Evolutionary conservation across 2,888 invertebrate genomes (phyloP).

Genomic region (Calameuta filiformis): DNA sequence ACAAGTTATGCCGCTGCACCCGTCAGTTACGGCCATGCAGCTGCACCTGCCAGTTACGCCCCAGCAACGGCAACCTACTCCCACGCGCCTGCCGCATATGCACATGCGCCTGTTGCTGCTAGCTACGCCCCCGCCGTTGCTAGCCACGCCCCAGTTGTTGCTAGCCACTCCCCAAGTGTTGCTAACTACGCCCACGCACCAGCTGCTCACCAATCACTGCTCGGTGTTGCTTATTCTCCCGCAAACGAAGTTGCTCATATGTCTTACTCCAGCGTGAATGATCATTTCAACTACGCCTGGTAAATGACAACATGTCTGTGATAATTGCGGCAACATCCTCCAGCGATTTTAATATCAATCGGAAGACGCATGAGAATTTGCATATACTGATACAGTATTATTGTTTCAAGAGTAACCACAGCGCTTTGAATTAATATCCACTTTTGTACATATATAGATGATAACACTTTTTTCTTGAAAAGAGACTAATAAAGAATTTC

Average conservation of each 20-base stretch:
- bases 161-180: background rate
- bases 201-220: conserved; percentile 19
- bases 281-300: conserved; percentile 38
- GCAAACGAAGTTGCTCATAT: conserved; percentile 34
- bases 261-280: conserved; percentile 35
- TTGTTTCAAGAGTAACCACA: background rate
- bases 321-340: background rate
- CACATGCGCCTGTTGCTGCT: conserved; percentile 17
- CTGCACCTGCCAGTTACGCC: conserved; percentile 23
- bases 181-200: conserved; percentile 11
- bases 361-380: background rate
- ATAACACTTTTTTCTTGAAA: background rate
- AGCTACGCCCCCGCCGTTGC: conserved; percentile 7
- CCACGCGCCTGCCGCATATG: conserved; percentile 9
- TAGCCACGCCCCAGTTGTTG: background rate
- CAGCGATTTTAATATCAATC: background rate
- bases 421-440: background rate
- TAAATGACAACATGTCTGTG: background rate
- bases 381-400: background rate
- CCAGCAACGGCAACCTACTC: conserved; percentile 16
- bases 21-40: conserved; percentile 4
- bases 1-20: conserved; percentile 20
- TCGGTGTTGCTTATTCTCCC: conserved; percentile 33
- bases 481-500: background rate
- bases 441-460: background rate